Percentiles rank a stretch among this genome's conserved stretches.
Conservation (phyloP, 2,888 invertebrate species). For the Drosophila neonasuta region DNA sequence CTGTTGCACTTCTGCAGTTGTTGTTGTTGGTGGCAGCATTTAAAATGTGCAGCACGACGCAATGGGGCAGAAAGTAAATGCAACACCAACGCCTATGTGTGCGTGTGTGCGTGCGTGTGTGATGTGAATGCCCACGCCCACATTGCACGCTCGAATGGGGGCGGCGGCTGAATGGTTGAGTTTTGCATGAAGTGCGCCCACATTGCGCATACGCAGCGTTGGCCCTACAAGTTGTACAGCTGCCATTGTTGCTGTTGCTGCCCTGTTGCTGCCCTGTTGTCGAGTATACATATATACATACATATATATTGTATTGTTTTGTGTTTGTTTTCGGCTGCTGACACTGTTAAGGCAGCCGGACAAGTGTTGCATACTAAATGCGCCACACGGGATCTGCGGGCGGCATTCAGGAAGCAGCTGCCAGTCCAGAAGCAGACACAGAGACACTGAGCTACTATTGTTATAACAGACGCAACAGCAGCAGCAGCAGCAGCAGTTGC, state of each 20-base stretch:
- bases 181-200: conserved; percentile 16
- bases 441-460: conserved; percentile 7
- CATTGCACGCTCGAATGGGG: not conserved
- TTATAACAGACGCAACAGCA: conserved; percentile 33
- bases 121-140: conserved; percentile 11
- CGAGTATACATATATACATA: conserved; percentile 4
- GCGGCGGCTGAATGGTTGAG: not conserved
- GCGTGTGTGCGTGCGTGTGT: too few species aligned
- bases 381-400: conserved; percentile 33
- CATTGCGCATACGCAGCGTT: conserved; percentile 57
- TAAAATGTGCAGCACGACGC: conserved; percentile 35
- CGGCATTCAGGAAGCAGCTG: conserved; percentile 22
- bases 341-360: conserved; percentile 66
- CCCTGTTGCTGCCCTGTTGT: not conserved
- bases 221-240: conserved; percentile 34
- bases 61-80: conserved; percentile 16
- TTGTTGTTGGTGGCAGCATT: conserved; percentile 18
- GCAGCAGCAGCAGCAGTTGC: conserved; percentile 9
- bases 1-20: not conserved
- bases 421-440: not conserved
- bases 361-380: conserved; percentile 69
- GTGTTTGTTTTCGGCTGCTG: conserved; percentile 41
- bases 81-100: conserved; percentile 24
- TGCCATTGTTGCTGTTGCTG: conserved; percentile 1
- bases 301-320: conserved; percentile 28